Evolutionary conservation across 37 sponge, comb jelly and placozoan species (phyloP).

Genomic region (Spongilla lacustris): DNA sequence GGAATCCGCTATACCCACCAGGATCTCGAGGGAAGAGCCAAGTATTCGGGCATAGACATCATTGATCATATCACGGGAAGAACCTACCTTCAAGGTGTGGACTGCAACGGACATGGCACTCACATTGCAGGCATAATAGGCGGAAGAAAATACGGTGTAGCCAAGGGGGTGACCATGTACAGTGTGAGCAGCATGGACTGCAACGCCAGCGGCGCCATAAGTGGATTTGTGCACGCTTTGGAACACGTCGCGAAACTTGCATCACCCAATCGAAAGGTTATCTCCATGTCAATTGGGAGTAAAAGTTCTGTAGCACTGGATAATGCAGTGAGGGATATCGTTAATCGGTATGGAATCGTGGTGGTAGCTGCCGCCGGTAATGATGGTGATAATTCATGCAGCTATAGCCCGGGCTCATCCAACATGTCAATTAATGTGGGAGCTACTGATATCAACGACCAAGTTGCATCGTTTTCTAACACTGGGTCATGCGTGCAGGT

Average conservation of each 20-base stretch:
- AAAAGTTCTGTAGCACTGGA: too few relatives aligned
- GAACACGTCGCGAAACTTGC: too few relatives aligned
- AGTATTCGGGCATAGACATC: constrained; percentile 71
- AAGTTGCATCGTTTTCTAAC: constrained; percentile 61
- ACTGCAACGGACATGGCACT: constrained; percentile 85
- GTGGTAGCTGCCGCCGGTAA: constrained; percentile 78
- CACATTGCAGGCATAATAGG: constrained; percentile 80
- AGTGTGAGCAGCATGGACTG: constrained; percentile 64
- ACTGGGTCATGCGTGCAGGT: constrained; percentile 69
- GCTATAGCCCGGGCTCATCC: constrained; percentile 65
- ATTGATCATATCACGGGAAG: constrained; percentile 58
- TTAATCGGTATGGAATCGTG: too few relatives aligned
- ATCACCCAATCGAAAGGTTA: too few relatives aligned
- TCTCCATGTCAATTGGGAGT: too few relatives aligned
- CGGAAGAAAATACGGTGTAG: constrained; percentile 72
- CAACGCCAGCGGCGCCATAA: too few relatives aligned
- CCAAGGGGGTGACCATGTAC: constrained; percentile 59
- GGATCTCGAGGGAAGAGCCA: constrained; percentile 66
- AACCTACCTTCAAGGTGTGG: constrained; percentile 36
- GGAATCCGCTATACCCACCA: constrained; percentile 70
- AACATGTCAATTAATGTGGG: constrained; percentile 50
- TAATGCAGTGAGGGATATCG: too few relatives aligned
- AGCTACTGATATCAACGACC: constrained; percentile 54
- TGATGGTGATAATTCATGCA: constrained; percentile 64
- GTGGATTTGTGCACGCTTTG: too few relatives aligned